A percentile compares a stretch with the other conserved stretches of the same genome.
phyloP scores from a whole-genome alignment of 2,113 vertebrate species.

The Pleuronectes platessa region DNA sequence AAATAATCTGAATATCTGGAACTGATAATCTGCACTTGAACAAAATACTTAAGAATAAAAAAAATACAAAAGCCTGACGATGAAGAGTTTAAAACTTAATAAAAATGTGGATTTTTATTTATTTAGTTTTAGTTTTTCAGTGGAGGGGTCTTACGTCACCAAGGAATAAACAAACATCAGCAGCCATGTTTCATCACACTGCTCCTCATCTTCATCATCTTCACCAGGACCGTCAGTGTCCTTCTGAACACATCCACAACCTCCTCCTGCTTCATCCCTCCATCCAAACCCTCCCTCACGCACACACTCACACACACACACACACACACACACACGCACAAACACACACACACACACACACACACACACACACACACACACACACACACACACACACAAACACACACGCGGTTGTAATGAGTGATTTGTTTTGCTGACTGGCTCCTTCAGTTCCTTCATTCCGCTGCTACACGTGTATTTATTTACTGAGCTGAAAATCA shows the following conservation, averaged over 20 bases:
- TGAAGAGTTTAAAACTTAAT: no score
- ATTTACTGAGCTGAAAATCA: slow-evolving; percentile 34
- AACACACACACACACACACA: slow-evolving; percentile 7
- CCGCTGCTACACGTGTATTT: slow-evolving; percentile 51
- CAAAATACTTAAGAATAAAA: no score
- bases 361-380: neutral
- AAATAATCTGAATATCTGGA: no score
- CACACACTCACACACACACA: slow-evolving; percentile 3
- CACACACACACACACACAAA: slow-evolving; percentile 2
- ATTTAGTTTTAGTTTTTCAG: no score
- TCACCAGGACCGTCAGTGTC: neutral
- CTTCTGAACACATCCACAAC: neutral
- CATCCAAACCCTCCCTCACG: neutral
- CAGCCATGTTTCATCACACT: neutral
- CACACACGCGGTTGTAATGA: slow-evolving; percentile 28
- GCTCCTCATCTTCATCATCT: neutral
- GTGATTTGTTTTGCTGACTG: slow-evolving; percentile 48
- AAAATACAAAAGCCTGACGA: no score
- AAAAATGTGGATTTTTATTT: no score
- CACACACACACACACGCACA: neutral
- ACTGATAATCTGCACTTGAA: no score
- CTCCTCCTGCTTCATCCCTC: neutral
- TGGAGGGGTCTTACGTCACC: no score
- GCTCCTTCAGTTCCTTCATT: slow-evolving; percentile 29
- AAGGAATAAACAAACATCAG: neutral